Evolutionary conservation across 1,140 invertebrate species (phyloP), one percentile per base, ranked within the genome.

Genomic region (Macrostomum lignano): DNA sequence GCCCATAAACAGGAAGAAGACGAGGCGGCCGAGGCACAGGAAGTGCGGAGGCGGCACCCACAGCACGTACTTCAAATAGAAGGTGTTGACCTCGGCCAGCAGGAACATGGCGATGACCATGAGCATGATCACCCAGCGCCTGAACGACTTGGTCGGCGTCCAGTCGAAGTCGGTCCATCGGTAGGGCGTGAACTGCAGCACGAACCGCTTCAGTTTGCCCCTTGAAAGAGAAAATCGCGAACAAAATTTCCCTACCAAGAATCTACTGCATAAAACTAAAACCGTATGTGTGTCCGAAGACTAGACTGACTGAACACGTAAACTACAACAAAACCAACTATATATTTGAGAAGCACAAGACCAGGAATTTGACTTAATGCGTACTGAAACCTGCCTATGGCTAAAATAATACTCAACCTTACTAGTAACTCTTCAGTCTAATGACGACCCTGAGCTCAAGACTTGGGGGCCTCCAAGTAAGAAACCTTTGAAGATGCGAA

Each of bases 151-250:
- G 7, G 61, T 51, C 7, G 65, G 62, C 36, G 52, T 56, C 66
- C 66, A 68, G 36, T 67, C 63, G 46, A 63, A 68, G 33, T 66
- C 61, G 34, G 65, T 62, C 65, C 66, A 68, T 35, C 58, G 59
- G 45, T 67, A 60, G 3, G 66, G 66, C 9, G 63, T 65, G 49
- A 67, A 67, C 47, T 67, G 65, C 24, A 57, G 51, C 17, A 64
- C 53, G 20, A 66, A 52, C 38, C 65, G 47, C 40, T 58, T 60
- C 24, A 67, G 40, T 48, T 64, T 66, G 3, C 61, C 65, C 35
- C 62, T 63, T n/a, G 44, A 26, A 44, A 43, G 31, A 24, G 42
- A 31, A 37, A n/a, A 29, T 40, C 20, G 3, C 20, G 4, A 2
- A 9, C 2, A n/a, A 9, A 10, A 9, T 24, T 24, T 24, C 9